phyloP scores from a whole-genome alignment of 2,113 vertebrate genomes.

The Solea senegalensis region DNA sequence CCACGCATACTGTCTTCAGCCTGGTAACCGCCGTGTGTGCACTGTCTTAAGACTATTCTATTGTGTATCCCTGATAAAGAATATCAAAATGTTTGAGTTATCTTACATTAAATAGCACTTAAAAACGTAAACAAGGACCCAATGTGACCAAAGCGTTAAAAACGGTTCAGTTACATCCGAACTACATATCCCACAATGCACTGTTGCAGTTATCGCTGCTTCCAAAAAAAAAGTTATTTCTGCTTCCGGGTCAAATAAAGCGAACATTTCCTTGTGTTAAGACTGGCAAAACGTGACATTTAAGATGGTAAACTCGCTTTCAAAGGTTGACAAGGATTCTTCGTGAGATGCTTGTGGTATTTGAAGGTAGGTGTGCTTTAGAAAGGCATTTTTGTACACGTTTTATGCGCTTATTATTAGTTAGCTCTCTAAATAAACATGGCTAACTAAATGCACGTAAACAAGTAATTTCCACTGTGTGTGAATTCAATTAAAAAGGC shows the following conservation, averaged over 20 bases:
- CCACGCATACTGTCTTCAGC: slow-evolving; percentile 16
- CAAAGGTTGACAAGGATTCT: fast-evolving
- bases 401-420: background rate
- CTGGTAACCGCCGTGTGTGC: fast-evolving
- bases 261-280: slow-evolving; percentile 10
- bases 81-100: too few relatives aligned
- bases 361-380: slow-evolving; percentile 17
- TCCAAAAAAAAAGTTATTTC: slow-evolving; percentile 3
- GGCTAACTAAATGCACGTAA: background rate
- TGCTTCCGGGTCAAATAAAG: slow-evolving; percentile 51
- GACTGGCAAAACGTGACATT: slow-evolving; percentile 31
- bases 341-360: background rate
- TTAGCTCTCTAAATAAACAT: background rate
- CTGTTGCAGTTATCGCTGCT: fast-evolving
- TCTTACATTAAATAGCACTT: too few relatives aligned
- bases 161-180: too few relatives aligned
- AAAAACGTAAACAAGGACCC: too few relatives aligned
- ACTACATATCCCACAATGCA: slow-evolving; percentile 66
- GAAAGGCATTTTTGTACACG: background rate
- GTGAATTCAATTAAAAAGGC: too few relatives aligned
- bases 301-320: fast-evolving
- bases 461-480: too few relatives aligned
- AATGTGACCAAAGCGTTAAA: too few relatives aligned
- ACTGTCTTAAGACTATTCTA: too few relatives aligned
- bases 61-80: too few relatives aligned